These are phyloP conservation scores for Tragelaphus buxtoni DNA, from an alignment of 2,113 vertebrate species.

Conservation along the genomic window DNA sequence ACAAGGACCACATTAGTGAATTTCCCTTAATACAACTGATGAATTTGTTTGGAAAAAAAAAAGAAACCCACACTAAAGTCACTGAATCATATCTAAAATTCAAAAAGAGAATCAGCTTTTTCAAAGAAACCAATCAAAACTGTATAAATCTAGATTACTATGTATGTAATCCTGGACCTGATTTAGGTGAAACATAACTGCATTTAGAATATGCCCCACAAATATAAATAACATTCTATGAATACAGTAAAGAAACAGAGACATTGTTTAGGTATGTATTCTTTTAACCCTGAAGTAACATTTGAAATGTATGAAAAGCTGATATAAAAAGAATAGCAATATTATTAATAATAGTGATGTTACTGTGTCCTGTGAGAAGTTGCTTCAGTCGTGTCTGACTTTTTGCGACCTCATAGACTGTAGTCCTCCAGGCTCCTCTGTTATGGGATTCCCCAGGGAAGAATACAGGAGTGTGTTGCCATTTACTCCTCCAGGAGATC, in stretches of 20 bases:
- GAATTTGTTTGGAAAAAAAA: background rate
- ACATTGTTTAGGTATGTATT: background rate
- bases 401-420: background rate
- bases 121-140: background rate
- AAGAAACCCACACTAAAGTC: background rate
- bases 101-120: background rate
- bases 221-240: background rate
- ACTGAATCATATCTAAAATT: slow-evolving; percentile 19
- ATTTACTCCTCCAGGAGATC: background rate
- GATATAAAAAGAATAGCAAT: background rate
- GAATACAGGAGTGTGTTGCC: background rate
- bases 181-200: background rate
- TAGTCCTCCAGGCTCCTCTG: background rate
- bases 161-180: background rate
- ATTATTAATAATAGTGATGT: background rate
- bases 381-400: background rate
- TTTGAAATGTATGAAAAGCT: background rate
- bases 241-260: background rate
- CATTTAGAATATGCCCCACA: background rate
- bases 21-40: background rate
- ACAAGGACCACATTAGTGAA: background rate
- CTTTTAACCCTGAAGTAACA: background rate
- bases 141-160: background rate
- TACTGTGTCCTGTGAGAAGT: background rate
- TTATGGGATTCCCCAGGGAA: background rate